phyloP scores from a whole-genome alignment of 2,113 vertebrate genomes.

The Ancistrus triradiatus region DNA sequence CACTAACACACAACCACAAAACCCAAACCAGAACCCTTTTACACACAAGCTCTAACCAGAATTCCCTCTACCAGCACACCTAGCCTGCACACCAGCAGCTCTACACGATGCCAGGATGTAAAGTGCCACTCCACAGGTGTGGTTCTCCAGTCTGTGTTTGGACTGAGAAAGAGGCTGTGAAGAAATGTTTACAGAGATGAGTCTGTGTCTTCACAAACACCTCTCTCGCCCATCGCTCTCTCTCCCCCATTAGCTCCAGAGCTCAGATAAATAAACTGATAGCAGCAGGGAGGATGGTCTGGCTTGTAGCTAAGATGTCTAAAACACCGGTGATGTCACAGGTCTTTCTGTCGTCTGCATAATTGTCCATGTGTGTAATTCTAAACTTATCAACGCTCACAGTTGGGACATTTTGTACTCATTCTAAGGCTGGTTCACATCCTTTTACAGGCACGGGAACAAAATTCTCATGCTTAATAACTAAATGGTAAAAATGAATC shows the following conservation, averaged over 20 bases:
- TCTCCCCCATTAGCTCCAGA: neutral
- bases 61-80: no score
- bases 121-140: no score
- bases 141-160: neutral
- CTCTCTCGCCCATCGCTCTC: constrained; percentile 8
- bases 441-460: no score
- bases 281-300: constrained; percentile 13
- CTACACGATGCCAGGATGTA: no score
- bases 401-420: no score
- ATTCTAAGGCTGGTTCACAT: no score
- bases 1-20: no score
- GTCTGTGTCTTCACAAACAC: constrained; percentile 35
- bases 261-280: constrained; percentile 38
- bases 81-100: neutral
- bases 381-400: neutral
- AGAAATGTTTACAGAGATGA: constrained; percentile 37
- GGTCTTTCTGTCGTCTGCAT: constrained; percentile 16
- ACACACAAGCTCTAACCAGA: no score
- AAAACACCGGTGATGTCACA: constrained; percentile 29
- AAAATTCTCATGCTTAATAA: no score
- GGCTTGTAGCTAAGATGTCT: neutral
- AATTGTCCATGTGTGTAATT: constrained; percentile 6
- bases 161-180: neutral
- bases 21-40: no score
- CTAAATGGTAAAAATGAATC: no score